Percentiles rank a stretch among this genome's conserved stretches.
These are phyloP conservation scores for Heliconius cydno DNA, from an alignment of 2,888 invertebrate genomes.

Conservation along the genomic window DNA sequence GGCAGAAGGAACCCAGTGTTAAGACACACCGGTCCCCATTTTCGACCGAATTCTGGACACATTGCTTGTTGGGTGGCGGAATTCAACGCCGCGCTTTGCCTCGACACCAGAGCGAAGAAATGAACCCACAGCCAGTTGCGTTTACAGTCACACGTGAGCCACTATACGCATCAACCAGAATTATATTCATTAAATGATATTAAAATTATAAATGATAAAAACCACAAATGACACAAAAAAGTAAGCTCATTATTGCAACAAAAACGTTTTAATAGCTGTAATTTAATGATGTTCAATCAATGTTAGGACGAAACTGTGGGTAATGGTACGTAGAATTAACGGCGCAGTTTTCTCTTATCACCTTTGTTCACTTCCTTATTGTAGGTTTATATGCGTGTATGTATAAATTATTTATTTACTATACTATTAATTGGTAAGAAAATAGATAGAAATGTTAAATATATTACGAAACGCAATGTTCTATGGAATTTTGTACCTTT, in stretches of 20 bases:
- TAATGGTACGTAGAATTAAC: conserved; percentile 42
- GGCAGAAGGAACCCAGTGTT: too few species aligned
- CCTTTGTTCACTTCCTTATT: conserved; percentile 42
- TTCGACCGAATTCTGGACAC: too few species aligned
- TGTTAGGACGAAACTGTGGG: conserved; percentile 46
- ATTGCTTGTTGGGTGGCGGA: too few species aligned
- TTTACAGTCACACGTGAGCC: too few species aligned
- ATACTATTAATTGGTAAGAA: conserved; percentile 22
- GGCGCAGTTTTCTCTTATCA: conserved; percentile 49
- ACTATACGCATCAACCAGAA: too few species aligned
- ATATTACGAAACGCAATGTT: too few species aligned
- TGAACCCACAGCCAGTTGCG: too few species aligned
- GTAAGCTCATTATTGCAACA: neutral
- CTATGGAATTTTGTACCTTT: too few species aligned
- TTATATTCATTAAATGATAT: neutral
- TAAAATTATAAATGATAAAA: neutral
- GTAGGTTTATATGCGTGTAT: conserved; percentile 1
- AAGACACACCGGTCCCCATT: too few species aligned
- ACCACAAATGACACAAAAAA: neutral
- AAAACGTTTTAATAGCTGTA: conserved; percentile 31
- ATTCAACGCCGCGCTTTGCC: too few species aligned
- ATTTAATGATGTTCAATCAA: conserved; percentile 48
- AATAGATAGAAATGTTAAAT: conserved; percentile 19
- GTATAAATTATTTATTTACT: conserved; percentile 32
- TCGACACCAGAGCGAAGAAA: too few species aligned